A percentile compares a stretch with the other conserved stretches of the same genome.
phyloP scores from a whole-genome alignment of 2,113 vertebrate genomes.

The Ammodramus savannarum region DNA sequence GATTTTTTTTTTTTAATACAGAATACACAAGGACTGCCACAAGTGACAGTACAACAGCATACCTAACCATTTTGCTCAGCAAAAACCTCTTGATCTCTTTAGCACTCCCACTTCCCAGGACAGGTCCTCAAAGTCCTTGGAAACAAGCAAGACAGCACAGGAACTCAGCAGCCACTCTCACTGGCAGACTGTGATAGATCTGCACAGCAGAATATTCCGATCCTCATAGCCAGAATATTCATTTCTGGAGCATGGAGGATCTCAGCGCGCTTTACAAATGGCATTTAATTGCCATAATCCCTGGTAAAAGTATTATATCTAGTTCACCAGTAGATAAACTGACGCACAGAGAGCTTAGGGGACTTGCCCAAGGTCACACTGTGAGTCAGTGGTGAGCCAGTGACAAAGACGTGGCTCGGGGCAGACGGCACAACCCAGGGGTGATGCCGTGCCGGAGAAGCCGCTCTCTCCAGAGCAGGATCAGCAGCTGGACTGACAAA shows the following conservation, averaged over 20 bases:
- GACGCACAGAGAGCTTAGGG: slow-evolving; percentile 40
- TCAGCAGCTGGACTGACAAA: not conserved
- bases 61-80: not conserved
- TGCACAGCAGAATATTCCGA: not conserved
- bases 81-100: not conserved
- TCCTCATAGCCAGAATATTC: not conserved
- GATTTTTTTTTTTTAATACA: not conserved
- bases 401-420: not conserved
- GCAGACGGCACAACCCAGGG: fast-evolving
- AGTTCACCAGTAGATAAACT: slow-evolving; percentile 49
- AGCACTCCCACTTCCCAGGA: not conserved
- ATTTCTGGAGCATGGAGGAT: not conserved
- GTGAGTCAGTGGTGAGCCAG: not conserved
- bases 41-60: not conserved
- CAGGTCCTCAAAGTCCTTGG: not conserved
- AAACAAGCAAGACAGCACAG: not conserved
- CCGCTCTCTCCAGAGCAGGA: not conserved
- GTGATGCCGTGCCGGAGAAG: fast-evolving
- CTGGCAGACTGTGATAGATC: not conserved
- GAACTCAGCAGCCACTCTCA: not conserved
- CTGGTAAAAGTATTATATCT: slow-evolving; percentile 50
- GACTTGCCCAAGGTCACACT: slow-evolving; percentile 50
- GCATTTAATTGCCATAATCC: slow-evolving; percentile 57
- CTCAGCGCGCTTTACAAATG: not conserved
- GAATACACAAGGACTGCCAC: not conserved